These are phyloP conservation scores for Prionchulus punctatus DNA, from an alignment of 2,888 invertebrate genomes.

Conservation along the genomic window DNA sequence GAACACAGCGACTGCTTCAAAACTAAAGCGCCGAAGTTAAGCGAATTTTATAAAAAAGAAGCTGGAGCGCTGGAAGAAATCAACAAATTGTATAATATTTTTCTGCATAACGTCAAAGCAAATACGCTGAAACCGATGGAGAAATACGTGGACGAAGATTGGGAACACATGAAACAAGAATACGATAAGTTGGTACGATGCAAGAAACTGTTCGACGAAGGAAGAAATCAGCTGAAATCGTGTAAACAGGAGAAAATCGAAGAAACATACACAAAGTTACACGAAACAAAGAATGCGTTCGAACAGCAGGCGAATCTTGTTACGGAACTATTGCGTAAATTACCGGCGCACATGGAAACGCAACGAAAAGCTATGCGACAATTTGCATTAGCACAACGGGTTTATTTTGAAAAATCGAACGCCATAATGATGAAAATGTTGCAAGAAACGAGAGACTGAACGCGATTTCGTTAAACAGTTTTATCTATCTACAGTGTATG, in stretches of 20 bases:
- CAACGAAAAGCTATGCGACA: not conserved
- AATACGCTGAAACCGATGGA: not conserved
- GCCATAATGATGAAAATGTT: not conserved
- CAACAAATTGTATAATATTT: not conserved
- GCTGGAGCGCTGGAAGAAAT: not conserved
- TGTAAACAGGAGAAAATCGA: not conserved
- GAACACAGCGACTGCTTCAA: too few relatives aligned
- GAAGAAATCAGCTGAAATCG: too few relatives aligned
- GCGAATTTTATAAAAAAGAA: not conserved
- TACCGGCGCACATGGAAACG: not conserved
- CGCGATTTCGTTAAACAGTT: too few relatives aligned
- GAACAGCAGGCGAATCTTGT: constrained; percentile 2
- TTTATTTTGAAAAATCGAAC: too few relatives aligned
- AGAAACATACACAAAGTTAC: not conserved
- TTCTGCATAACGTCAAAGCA: not conserved
- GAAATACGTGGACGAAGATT: not conserved
- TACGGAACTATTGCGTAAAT: not conserved
- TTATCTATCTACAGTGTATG: too few relatives aligned
- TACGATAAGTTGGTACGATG: not conserved
- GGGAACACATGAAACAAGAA: not conserved
- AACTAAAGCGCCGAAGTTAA: not conserved
- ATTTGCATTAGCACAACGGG: too few relatives aligned
- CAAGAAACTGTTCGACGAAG: too few relatives aligned
- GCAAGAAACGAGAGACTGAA: not conserved
- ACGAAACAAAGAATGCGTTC: not conserved